Percentiles rank a stretch among this genome's conserved stretches.
These are phyloP conservation scores for Achatina immaculata DNA, from an alignment of 1,140 invertebrate species.

Conservation along the genomic window DNA sequence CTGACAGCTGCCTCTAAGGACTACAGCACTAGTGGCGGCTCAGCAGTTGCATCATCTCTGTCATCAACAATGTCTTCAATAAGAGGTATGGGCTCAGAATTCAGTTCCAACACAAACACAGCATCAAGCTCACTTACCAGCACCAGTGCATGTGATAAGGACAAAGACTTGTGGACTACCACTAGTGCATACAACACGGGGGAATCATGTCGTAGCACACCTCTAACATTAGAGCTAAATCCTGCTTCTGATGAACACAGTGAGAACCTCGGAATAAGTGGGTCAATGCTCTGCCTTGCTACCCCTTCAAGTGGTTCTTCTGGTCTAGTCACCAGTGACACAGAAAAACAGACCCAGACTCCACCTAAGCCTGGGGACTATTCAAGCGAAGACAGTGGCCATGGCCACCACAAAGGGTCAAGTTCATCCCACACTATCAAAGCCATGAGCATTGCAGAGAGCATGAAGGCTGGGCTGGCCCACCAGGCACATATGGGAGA, in stretches of 20 bases:
- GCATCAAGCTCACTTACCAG: conserved; percentile 20
- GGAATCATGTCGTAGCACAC: conserved; percentile 81
- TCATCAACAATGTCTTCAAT: conserved; percentile 44
- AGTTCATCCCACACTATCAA: conserved; percentile 35
- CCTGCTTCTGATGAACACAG: conserved; percentile 65
- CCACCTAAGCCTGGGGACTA: conserved; percentile 53
- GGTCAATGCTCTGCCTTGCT: conserved; percentile 67
- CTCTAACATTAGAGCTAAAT: conserved; percentile 75
- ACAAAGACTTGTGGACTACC: conserved; percentile 57
- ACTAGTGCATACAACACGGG: conserved; percentile 84
- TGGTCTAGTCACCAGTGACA: conserved; percentile 57
- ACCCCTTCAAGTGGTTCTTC: conserved; percentile 50
- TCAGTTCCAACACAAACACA: conserved; percentile 35
- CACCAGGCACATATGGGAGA: conserved; percentile 57
- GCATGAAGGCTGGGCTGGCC: conserved; percentile 41
- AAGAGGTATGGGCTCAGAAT: conserved; percentile 27
- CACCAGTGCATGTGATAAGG: conserved; percentile 34
- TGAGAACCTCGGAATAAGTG: conserved; percentile 52
- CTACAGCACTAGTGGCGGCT: neutral
- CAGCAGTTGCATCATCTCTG: conserved; percentile 34
- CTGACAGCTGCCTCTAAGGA: neutral
- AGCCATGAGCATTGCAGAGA: conserved; percentile 43
- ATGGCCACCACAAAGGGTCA: conserved; percentile 36
- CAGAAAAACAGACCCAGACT: conserved; percentile 68
- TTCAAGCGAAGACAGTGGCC: conserved; percentile 58